Evolutionary conservation across 2,888 invertebrate species (phyloP).

Genomic region (Cerceris rybyensis): DNA sequence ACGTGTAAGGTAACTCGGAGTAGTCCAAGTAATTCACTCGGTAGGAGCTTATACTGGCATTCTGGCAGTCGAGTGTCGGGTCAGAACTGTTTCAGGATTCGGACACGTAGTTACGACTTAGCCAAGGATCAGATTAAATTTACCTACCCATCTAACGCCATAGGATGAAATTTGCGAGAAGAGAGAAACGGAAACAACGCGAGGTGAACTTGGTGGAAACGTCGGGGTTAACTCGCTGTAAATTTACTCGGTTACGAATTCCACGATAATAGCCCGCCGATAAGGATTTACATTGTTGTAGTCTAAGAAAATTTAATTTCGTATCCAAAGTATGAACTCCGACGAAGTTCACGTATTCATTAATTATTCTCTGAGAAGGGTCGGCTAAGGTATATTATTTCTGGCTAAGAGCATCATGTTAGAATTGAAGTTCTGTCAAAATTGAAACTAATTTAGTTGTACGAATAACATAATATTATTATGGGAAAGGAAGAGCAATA

Average conservation of each 20-base stretch:
- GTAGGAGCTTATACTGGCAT: slow-evolving; percentile 54
- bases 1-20: slow-evolving; percentile 17
- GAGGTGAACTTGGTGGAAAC: slow-evolving; percentile 65
- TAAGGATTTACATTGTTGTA: slow-evolving; percentile 50
- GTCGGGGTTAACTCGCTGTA: slow-evolving; percentile 72
- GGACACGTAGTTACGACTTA: slow-evolving; percentile 71
- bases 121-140: slow-evolving; percentile 72
- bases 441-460: too few relatives aligned
- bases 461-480: too few relatives aligned
- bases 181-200: slow-evolving; percentile 26
- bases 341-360: too few relatives aligned
- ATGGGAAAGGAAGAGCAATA: too few relatives aligned
- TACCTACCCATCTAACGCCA: slow-evolving; percentile 60
- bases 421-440: too few relatives aligned
- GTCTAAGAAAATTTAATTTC: slow-evolving; percentile 37
- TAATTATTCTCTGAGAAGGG: too few relatives aligned
- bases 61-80: slow-evolving; percentile 42
- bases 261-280: slow-evolving; percentile 22
- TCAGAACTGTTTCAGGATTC: slow-evolving; percentile 58
- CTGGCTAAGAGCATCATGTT: too few relatives aligned
- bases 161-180: slow-evolving; percentile 37
- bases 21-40: slow-evolving; percentile 67
- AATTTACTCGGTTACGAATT: slow-evolving; percentile 67
- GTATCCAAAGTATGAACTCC: not conserved
- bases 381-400: too few relatives aligned